Evolutionary conservation across 2,888 invertebrate genomes (phyloP).

Genomic region (Amiota minor): DNA sequence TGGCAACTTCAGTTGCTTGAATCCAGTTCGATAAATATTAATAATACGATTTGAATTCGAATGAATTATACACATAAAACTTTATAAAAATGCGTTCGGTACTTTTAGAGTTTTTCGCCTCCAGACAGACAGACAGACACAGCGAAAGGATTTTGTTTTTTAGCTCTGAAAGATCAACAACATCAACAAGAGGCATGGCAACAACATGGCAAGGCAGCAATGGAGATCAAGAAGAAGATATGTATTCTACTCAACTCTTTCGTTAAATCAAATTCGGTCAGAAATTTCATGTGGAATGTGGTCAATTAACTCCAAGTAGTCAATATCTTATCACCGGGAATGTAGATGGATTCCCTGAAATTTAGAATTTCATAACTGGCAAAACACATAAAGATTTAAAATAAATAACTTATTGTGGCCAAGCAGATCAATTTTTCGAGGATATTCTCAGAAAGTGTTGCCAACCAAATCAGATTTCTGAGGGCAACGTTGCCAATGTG

Average conservation of each 20-base stretch:
- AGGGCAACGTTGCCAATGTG: no score
- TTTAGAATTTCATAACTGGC: slow-evolving; percentile 99
- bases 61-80: no score
- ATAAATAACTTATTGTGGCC: slow-evolving; percentile 78
- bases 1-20: no score
- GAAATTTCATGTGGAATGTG: slow-evolving; percentile 97
- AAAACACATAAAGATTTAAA: slow-evolving; percentile 99
- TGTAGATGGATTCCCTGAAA: slow-evolving; percentile 98
- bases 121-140: no score
- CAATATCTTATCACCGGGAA: slow-evolving; percentile 98
- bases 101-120: no score
- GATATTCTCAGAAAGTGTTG: no score
- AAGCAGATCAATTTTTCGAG: no score
- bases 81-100: no score
- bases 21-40: no score
- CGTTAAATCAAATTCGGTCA: slow-evolving; percentile 97
- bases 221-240: slow-evolving; percentile 99
- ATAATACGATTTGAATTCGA: no score
- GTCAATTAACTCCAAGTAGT: slow-evolving; percentile 97
- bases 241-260: slow-evolving; percentile 94
- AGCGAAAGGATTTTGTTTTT: no score
- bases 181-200: slow-evolving; percentile 95
- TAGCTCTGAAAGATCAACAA: slow-evolving; percentile 99
- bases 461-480: no score
- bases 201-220: slow-evolving; percentile 98